Conservation (phyloP, 2,797 vertebrate species). For the Enteromius trimaculatus region DNA sequence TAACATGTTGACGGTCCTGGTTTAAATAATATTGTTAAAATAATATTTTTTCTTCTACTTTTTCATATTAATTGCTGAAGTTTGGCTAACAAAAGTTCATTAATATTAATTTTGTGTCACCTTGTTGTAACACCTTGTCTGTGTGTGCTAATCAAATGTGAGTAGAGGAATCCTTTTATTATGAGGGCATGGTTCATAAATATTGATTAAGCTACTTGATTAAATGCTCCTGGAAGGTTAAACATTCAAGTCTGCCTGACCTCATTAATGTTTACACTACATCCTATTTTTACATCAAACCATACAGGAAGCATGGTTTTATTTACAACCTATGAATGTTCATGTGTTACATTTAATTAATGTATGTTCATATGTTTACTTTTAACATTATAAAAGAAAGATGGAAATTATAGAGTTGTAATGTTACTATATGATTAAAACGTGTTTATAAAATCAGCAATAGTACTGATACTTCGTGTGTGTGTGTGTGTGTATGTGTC, state of each 20-base stretch:
- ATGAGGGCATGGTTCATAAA: conserved; percentile 5
- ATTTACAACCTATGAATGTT: no score
- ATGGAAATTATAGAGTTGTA: no score
- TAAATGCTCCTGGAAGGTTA: conserved; percentile 1
- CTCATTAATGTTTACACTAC: neutral
- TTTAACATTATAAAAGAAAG: no score
- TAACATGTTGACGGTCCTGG: no score
- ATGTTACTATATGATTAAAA: no score
- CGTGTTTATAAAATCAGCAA: no score
- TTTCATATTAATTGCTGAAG: neutral
- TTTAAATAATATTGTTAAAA: no score
- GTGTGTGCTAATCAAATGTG: neutral
- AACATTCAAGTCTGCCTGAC: neutral
- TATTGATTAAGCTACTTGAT: neutral
- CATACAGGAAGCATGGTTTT: no score
- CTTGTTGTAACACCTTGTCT: neutral
- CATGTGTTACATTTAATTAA: no score
- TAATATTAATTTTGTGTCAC: neutral
- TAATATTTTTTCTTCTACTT: neutral
- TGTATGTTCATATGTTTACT: no score
- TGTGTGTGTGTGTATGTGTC: no score
- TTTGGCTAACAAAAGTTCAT: neutral
- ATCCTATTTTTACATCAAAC: neutral
- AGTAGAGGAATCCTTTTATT: neutral
- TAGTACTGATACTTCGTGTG: no score